These are phyloP conservation scores for Drosophila mimica DNA, from an alignment of 2,888 invertebrate species.

Conservation along the genomic window DNA sequence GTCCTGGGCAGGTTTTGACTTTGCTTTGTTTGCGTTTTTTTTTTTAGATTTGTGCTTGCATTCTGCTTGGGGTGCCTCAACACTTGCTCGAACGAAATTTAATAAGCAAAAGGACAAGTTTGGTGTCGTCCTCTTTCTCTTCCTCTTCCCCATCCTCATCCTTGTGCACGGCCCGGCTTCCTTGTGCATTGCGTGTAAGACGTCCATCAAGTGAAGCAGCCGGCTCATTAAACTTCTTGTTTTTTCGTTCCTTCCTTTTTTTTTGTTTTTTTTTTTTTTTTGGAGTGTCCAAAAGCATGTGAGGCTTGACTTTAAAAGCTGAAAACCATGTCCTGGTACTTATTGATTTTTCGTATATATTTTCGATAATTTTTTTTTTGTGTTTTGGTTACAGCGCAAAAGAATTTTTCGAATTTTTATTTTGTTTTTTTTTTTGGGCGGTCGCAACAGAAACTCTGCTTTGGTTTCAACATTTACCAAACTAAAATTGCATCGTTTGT, in stretches of 20 bases:
- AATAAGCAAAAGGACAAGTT: constrained; percentile 79
- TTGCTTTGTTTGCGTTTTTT: constrained; percentile 75
- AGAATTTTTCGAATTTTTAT: constrained; percentile 33
- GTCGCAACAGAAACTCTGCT: constrained; percentile 1
- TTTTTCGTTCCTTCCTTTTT: constrained; percentile 6
- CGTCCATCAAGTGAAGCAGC: constrained; percentile 72
- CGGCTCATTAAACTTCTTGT: constrained; percentile 75
- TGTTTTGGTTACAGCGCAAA: neutral
- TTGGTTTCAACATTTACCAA: constrained; percentile 1
- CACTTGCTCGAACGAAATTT: constrained; percentile 76
- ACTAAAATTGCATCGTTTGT: constrained; percentile 21
- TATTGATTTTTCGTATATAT: constrained; percentile 47
- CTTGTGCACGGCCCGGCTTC: constrained; percentile 8
- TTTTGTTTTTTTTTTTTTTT: neutral
- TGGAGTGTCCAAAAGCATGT: constrained; percentile 19
- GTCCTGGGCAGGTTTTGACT: constrained; percentile 54
- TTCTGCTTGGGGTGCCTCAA: constrained; percentile 60
- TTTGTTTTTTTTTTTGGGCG: neutral
- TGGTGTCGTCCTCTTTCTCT: constrained; percentile 59
- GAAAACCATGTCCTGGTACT: constrained; percentile 30
- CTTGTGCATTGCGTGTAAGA: constrained; percentile 67
- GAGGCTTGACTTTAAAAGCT: constrained; percentile 51
- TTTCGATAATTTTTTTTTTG: constrained; percentile 5
- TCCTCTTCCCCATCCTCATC: neutral
- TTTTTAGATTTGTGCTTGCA: constrained; percentile 36